Percentiles rank a stretch among this genome's conserved stretches.
Conservation (phyloP, 1,140 invertebrate species). For the Micrasema longulum region DNA sequence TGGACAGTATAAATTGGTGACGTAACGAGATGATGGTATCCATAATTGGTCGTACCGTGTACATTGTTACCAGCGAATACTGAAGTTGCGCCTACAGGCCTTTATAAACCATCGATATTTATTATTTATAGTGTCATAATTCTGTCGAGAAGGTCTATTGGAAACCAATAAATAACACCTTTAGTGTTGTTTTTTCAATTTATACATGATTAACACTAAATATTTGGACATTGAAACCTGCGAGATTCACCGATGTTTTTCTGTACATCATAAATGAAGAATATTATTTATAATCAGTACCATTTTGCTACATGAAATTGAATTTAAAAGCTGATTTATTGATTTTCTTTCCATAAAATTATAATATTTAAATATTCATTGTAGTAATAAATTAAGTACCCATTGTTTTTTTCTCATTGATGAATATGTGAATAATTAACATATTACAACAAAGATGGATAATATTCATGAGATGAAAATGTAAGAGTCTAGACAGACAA, state of each 20-base stretch:
- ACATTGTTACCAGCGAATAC: conserved; percentile 34
- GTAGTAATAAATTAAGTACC: too few relatives aligned
- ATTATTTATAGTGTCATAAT: conserved; percentile 40
- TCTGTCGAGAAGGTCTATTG: conserved; percentile 19
- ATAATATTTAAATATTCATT: too few relatives aligned
- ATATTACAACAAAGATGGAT: too few relatives aligned
- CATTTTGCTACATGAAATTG: background rate
- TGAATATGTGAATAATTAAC: too few relatives aligned
- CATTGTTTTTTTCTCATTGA: too few relatives aligned
- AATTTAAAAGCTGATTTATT: background rate
- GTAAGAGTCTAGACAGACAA: too few relatives aligned
- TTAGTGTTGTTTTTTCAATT: conserved; percentile 12
- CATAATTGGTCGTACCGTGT: conserved; percentile 1
- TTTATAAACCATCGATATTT: conserved; percentile 17
- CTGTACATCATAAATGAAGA: background rate
- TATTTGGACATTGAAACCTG: conserved; percentile 14
- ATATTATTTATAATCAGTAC: conserved; percentile 1
- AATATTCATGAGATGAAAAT: too few relatives aligned
- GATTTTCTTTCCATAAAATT: too few relatives aligned
- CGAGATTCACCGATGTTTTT: background rate
- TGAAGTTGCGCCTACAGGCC: conserved; percentile 23
- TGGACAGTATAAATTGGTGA: conserved; percentile 11
- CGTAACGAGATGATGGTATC: conserved; percentile 18
- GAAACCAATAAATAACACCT: conserved; percentile 3
- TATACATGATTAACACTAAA: conserved; percentile 14